These are phyloP conservation scores for Sericinus montela DNA, from an alignment of 2,888 invertebrate species.

Conservation along the genomic window DNA sequence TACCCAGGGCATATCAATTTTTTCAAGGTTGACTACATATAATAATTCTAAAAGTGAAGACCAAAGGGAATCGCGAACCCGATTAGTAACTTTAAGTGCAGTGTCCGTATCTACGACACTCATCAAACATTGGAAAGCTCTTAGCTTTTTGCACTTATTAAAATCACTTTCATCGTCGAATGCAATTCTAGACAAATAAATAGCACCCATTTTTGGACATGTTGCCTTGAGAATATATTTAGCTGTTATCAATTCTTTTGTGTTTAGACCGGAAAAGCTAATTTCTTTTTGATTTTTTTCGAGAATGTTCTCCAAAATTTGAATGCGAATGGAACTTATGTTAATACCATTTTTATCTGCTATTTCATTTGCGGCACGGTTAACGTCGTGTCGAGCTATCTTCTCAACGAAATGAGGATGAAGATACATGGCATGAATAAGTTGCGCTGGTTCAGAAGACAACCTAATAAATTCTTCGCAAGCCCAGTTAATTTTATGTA, in stretches of 20 bases:
- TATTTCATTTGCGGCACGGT: conserved; percentile 69
- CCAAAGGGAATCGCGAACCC: conserved; percentile 63
- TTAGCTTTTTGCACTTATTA: conserved; percentile 67
- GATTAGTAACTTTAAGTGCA: conserved; percentile 64
- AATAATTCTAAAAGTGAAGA: conserved; percentile 59
- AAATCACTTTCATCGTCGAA: conserved; percentile 69
- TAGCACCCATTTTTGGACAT: conserved; percentile 73
- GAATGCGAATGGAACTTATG: conserved; percentile 66
- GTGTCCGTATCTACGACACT: conserved; percentile 69
- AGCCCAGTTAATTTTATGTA: conserved; percentile 71
- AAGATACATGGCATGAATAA: conserved; percentile 66
- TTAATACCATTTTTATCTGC: conserved; percentile 72
- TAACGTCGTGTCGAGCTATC: conserved; percentile 63
- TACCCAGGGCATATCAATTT: conserved; percentile 70
- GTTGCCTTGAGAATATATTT: conserved; percentile 74
- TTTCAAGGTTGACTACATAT: conserved; percentile 59
- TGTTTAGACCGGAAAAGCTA: conserved; percentile 43
- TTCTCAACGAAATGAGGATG: conserved; percentile 64
- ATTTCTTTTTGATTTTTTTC: conserved; percentile 47
- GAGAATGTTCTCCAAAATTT: conserved; percentile 68
- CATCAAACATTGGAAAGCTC: conserved; percentile 71
- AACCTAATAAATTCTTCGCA: conserved; percentile 66
- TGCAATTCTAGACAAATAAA: conserved; percentile 70
- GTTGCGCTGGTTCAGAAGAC: conserved; percentile 63
- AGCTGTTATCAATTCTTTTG: conserved; percentile 60